Evolutionary conservation across 2,888 invertebrate species (phyloP), one percentile per base, ranked within the genome.

Genomic region (Phaedon cochleariae): DNA sequence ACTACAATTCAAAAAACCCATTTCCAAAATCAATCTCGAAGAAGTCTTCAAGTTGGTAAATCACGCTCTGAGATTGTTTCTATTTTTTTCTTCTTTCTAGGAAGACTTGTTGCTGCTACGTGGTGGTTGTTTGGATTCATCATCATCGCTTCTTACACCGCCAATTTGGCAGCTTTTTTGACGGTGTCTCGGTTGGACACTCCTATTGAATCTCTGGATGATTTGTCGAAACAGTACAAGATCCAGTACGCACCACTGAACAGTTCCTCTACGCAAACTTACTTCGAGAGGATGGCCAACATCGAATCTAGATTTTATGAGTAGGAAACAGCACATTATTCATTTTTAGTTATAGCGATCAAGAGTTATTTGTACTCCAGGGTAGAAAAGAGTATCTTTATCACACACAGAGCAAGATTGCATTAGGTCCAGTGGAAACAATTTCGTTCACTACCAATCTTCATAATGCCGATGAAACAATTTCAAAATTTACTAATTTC

Each of bases 121-220:
- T 98, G 97, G 98, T 98, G 98, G 98, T 85, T 98, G 21, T 98
- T 98, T 84, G 97, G 98, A 0, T 98, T 98, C 83, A 98, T 98
- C 80, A 97, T 98, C 72, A 98, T 98, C 80, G 98, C 98, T 2
- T 97, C 97, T 0, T 98, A 98, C 84, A 98, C 98, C 0, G 98
- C 98, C 0, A 98, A 98, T 84, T 87, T 98, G 79, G 98, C 98
- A 1, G 98, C 98, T 0, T 98, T 98, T 81, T 86, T 98, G 63
- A 98, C 98, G 0, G 95, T 96, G 0, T 97, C 96, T 0, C 89
- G 97, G 17, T 86, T 97, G 79, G 97, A 97, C 76, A 94, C 95
- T 0, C 95, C 96, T 0, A 93, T 97, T 45, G 96, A 96, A 77
- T 95, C 94, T 0, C 84, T 98, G 73, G 98, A 98, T 75, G 98